Percentiles rank a stretch among this genome's conserved stretches.
phyloP scores from a whole-genome alignment of 37 sponge, comb jelly and placozoan genomes.

The Eunapius fragilis region DNA sequence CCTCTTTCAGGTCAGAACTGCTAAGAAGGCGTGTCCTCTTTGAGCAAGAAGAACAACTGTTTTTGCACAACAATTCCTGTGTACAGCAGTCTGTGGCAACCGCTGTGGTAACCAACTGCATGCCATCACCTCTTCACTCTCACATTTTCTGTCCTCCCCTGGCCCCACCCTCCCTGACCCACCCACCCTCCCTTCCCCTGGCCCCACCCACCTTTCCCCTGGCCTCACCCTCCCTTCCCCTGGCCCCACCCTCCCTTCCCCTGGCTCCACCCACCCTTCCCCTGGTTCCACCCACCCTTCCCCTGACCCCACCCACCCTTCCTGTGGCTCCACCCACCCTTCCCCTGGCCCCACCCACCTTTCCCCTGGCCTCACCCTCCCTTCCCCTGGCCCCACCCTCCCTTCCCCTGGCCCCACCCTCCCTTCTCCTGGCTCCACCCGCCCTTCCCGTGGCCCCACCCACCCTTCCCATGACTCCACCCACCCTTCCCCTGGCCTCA shows the following conservation, averaged over 20 bases:
- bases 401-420: not conserved
- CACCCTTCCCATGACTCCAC: not conserved
- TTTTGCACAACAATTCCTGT: not conserved
- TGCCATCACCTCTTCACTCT: not conserved
- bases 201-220: not conserved
- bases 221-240: not conserved
- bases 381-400: not conserved
- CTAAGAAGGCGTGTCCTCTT: slow-evolving; percentile 30
- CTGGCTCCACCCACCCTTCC: not conserved
- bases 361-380: not conserved
- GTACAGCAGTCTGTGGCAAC: not conserved
- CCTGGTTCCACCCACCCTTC: not conserved
- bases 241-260: not conserved
- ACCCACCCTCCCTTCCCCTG: not conserved
- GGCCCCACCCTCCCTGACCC: not conserved
- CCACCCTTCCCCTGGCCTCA: not conserved
- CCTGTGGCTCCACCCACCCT: not conserved
- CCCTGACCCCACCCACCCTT: too few species aligned
- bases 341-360: not conserved
- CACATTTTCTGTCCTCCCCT: not conserved
- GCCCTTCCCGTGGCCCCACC: not conserved
- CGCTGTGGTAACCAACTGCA: not conserved
- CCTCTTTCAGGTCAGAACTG: slow-evolving; percentile 8
- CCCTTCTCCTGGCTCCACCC: not conserved
- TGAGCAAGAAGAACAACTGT: slow-evolving; percentile 20